phyloP scores from a whole-genome alignment of 2,888 invertebrate species.

The Scaptomyza caliginosa region DNA sequence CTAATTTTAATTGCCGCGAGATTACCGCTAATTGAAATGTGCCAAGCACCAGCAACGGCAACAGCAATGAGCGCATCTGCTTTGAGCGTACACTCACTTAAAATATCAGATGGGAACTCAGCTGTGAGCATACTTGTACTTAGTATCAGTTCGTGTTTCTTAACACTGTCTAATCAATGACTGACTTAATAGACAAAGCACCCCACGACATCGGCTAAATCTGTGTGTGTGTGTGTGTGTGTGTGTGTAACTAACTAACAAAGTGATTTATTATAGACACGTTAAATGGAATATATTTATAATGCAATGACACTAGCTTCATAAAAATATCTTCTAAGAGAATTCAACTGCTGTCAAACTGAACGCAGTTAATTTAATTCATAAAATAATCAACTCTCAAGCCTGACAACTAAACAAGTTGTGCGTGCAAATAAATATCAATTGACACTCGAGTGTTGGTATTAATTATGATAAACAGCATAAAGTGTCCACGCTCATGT shows the following conservation, averaged over 20 bases:
- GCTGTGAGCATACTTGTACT: slow-evolving; percentile 34
- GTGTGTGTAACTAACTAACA: slow-evolving; percentile 6
- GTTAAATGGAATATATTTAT: not conserved
- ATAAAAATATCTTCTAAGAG: too few species aligned
- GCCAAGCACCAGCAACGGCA: slow-evolving; percentile 40
- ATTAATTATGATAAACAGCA: slow-evolving; percentile 56
- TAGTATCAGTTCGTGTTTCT: slow-evolving; percentile 34
- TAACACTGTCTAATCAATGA: slow-evolving; percentile 33
- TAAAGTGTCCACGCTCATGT: slow-evolving; percentile 41
- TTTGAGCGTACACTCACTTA: slow-evolving; percentile 30
- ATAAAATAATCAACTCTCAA: slow-evolving; percentile 27
- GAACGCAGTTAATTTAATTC: slow-evolving; percentile 15
- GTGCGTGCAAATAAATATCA: slow-evolving; percentile 55
- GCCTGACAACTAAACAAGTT: slow-evolving; percentile 29
- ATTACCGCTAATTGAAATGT: slow-evolving; percentile 48
- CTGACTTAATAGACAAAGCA: slow-evolving; percentile 53
- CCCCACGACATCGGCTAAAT: slow-evolving; percentile 13
- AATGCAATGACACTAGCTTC: not conserved
- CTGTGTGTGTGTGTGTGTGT: not conserved
- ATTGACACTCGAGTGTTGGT: slow-evolving; percentile 34
- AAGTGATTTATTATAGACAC: slow-evolving; percentile 3
- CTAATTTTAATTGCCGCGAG: slow-evolving; percentile 47
- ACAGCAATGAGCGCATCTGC: slow-evolving; percentile 43
- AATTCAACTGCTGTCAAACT: not conserved
- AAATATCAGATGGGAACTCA: slow-evolving; percentile 41